Evolutionary conservation across 2,797 vertebrate species (phyloP).

Genomic region (Pantherophis vulpinus): DNA sequence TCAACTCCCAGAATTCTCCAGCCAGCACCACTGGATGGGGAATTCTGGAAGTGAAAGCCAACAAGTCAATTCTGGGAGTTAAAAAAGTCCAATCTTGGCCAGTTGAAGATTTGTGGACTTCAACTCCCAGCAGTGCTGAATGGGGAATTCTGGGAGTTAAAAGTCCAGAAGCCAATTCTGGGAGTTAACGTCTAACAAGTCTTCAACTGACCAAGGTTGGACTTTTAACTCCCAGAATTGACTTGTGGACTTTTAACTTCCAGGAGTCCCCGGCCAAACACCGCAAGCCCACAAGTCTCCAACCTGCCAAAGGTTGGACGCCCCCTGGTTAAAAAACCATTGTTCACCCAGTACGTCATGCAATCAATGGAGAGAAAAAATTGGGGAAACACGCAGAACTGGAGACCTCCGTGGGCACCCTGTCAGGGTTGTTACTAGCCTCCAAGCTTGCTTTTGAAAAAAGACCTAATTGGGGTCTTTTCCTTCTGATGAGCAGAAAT

Average conservation of each 20-base stretch:
- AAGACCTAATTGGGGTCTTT: background rate
- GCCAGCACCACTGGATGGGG: too few species aligned
- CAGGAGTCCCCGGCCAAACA: background rate
- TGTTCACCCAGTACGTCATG: background rate
- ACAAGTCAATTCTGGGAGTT: too few species aligned
- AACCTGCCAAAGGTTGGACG: background rate
- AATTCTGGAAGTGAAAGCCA: too few species aligned
- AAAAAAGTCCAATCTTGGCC: too few species aligned
- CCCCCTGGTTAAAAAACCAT: background rate
- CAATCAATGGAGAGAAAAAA: background rate
- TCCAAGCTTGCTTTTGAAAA: background rate
- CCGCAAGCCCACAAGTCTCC: background rate
- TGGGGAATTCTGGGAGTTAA: background rate
- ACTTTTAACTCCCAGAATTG: background rate
- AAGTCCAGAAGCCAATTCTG: background rate
- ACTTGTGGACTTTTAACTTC: background rate
- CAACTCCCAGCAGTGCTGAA: background rate
- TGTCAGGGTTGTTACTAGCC: background rate
- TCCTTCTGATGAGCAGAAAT: background rate
- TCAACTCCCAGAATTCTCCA: too few species aligned
- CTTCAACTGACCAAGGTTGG: too few species aligned
- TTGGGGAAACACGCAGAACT: background rate
- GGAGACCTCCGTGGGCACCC: rapidly evolving
- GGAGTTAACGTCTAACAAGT: background rate
- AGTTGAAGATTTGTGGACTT: background rate